Percentiles rank a stretch among this genome's conserved stretches.
Evolutionary conservation across 2,113 vertebrate species (phyloP).

Genomic region (Hippocampus zosterae): DNA sequence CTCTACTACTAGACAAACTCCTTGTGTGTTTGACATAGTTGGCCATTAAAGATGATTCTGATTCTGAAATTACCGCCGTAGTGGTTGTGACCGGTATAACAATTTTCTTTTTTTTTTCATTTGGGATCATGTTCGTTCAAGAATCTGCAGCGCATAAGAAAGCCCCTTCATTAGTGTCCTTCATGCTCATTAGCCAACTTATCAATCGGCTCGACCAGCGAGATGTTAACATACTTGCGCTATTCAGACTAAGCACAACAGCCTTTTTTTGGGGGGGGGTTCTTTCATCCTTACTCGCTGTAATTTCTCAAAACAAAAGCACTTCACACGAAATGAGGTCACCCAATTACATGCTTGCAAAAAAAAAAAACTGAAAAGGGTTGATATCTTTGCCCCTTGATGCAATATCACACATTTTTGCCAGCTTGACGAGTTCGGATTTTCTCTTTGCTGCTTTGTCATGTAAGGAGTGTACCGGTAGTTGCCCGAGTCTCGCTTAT

Average conservation of each 20-base stretch:
- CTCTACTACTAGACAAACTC: no score
- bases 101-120: no score
- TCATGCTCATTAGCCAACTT: slow-evolving; percentile 34
- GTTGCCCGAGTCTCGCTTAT: slow-evolving; percentile 32
- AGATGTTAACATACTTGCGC: slow-evolving; percentile 29
- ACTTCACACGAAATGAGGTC: slow-evolving; percentile 38
- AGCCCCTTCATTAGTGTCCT: slow-evolving; percentile 30
- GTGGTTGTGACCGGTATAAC: no score
- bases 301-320: slow-evolving; percentile 25
- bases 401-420: slow-evolving; percentile 34
- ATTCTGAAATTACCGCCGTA: no score
- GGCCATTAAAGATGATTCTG: no score
- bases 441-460: not conserved
- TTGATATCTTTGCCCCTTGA: slow-evolving; percentile 35
- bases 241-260: not conserved
- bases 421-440: slow-evolving; percentile 28
- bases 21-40: no score
- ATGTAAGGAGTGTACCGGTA: no score
- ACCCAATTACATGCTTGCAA: slow-evolving; percentile 26
- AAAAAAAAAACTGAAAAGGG: slow-evolving; percentile 7
- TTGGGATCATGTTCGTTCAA: not conserved
- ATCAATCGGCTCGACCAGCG: slow-evolving; percentile 32
- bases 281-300: slow-evolving; percentile 31
- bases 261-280: no score
- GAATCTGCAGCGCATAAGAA: slow-evolving; percentile 4